Evolutionary conservation across 2,797 vertebrate genomes (phyloP).

Genomic region (Channallabes apus): DNA sequence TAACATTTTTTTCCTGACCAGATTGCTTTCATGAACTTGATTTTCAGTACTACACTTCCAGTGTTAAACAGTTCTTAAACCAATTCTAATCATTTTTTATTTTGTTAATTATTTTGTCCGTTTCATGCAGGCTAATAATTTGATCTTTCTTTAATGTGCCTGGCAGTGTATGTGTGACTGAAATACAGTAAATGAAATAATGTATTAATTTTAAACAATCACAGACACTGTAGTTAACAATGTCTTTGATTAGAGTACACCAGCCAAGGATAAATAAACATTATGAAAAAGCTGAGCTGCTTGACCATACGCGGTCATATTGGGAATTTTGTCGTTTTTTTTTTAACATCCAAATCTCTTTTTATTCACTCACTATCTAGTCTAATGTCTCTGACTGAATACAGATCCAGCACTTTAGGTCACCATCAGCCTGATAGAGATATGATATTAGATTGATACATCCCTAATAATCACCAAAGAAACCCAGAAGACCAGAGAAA

Average conservation of each 20-base stretch:
- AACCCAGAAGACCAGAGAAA: slow-evolving; percentile 85
- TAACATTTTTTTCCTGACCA: too few species aligned
- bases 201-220: neutral
- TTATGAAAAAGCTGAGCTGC: neutral
- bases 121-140: too few species aligned
- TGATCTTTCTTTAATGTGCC: too few species aligned
- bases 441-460: slow-evolving; percentile 31
- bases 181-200: neutral
- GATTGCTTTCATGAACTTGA: too few species aligned
- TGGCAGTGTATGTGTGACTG: neutral
- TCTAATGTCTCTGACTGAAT: slow-evolving; percentile 12
- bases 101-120: too few species aligned
- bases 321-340: neutral
- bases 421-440: neutral
- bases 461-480: slow-evolving; percentile 65
- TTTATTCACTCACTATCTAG: neutral
- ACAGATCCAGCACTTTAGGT: neutral
- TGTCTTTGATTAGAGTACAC: neutral
- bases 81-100: too few species aligned
- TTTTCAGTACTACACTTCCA: too few species aligned
- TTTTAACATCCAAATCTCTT: neutral
- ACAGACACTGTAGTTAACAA: neutral
- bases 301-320: neutral
- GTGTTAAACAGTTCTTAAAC: too few species aligned
- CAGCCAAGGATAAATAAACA: neutral